Evolutionary conservation across 2,888 invertebrate genomes (phyloP), one percentile per base, ranked within the genome.

Genomic region (Thalpophila matura): DNA sequence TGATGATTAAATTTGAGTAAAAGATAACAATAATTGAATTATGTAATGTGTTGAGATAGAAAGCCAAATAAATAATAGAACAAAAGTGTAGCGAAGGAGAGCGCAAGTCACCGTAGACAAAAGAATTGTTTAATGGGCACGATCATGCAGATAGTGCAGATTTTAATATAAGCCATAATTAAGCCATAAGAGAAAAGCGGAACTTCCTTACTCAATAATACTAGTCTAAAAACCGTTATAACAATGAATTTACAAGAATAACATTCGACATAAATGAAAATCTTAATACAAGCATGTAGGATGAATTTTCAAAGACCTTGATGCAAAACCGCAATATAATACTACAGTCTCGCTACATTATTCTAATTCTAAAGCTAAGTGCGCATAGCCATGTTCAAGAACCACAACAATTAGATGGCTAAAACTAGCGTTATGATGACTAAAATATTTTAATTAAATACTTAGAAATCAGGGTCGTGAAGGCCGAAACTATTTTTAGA

Each of bases 31-130:
- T 77, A 69, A 78, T 70, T 80, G 59, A 68, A 78, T 79, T 68
- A 67, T 47, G 56, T 63, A 72, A 73, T 65, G 47, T 68, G 45
- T 35, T 35, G 72, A 79, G 61, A 74, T 78, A 71, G 77, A 82
- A 80, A 77, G 74, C 60, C 56, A 76, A 81, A 73, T 76, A 74
- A 79, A 73, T 75, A 73, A 77, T 65, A 74, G 59, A 76, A 82
- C 64, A 75, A 77, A 73, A 72, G 51, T 71, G 63, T 81, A 83
- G 79, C 77, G 42, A 69, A 73, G 40, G 61, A 84, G 85, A 83
- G 79, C 77, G 87, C 88, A 88, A 90, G 89, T 89, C 89, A 88
- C 69, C 58, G 73, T 69, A 83, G 80, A 90, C 91, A 91, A 90
- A 90, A 85, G 84, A 87, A 86, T 83, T 85, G 75, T 82, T 82